Evolutionary conservation across 2,113 vertebrate species (phyloP).

Genomic region (Lycaon pictus): DNA sequence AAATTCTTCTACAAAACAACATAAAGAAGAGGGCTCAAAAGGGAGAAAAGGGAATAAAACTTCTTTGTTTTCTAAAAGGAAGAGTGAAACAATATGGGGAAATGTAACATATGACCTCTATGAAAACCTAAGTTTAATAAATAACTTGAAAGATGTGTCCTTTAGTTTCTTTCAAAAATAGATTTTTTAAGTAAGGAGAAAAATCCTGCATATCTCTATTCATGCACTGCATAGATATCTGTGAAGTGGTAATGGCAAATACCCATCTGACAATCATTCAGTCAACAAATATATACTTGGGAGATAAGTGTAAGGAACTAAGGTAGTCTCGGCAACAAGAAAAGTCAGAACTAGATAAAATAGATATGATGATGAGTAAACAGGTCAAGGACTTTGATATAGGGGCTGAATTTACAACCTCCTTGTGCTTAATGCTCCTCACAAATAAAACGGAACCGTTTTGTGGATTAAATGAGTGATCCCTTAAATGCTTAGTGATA

Average conservation of each 20-base stretch:
- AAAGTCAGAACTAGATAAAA: not conserved
- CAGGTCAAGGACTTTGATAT: not conserved
- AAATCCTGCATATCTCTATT: not conserved
- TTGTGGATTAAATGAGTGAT: not conserved
- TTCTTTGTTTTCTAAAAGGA: constrained; percentile 10
- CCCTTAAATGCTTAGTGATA: not conserved
- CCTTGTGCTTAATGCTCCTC: not conserved
- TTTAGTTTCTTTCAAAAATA: not conserved
- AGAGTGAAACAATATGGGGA: not conserved
- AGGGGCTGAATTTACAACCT: not conserved
- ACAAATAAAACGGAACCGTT: not conserved
- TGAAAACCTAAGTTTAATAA: not conserved
- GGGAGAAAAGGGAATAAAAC: not conserved
- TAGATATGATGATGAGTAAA: not conserved
- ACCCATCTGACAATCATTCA: not conserved
- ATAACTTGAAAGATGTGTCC: not conserved
- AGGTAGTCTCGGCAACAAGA: not conserved
- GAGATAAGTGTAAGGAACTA: not conserved
- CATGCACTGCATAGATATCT: not conserved
- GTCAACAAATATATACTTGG: not conserved
- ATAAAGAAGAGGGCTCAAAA: not conserved
- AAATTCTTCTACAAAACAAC: not conserved
- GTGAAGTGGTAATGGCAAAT: not conserved
- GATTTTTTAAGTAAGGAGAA: not conserved
- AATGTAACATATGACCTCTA: not conserved